Conservation (phyloP, 2,888 invertebrate genomes). For the Thymelicus sylvestris region DNA sequence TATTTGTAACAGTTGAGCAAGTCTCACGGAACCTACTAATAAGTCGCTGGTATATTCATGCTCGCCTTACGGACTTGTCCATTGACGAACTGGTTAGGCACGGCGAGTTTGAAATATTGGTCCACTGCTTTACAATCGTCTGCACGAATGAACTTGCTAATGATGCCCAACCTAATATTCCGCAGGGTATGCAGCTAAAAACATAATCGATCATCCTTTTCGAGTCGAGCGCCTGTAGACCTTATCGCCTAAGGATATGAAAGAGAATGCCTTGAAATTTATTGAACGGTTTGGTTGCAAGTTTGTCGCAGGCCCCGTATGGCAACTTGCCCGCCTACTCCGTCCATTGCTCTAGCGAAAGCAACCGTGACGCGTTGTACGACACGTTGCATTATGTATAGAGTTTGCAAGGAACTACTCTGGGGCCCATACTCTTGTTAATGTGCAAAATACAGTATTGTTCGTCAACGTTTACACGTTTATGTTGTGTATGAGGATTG, state of each 20-base stretch:
- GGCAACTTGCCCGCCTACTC: conserved; percentile 56
- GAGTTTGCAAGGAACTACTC: conserved; percentile 42
- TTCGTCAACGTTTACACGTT: conserved; percentile 2
- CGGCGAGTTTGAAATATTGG: conserved; percentile 45
- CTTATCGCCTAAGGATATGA: conserved; percentile 15
- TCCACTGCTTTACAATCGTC: conserved; percentile 51
- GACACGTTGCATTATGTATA: conserved; percentile 36
- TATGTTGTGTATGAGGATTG: background rate
- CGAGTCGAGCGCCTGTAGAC: conserved; percentile 9
- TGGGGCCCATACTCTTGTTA: conserved; percentile 36
- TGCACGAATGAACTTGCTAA: conserved; percentile 54
- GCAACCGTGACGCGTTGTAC: conserved; percentile 47
- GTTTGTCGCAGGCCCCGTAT: conserved; percentile 43
- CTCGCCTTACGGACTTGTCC: conserved; percentile 27
- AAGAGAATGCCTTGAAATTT: conserved; percentile 36
- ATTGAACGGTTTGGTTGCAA: conserved; percentile 19
- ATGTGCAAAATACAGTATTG: conserved; percentile 15
- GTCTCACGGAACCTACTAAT: conserved; percentile 32
- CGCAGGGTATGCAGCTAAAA: conserved; percentile 38
- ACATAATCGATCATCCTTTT: conserved; percentile 30
- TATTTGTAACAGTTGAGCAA: conserved; percentile 38
- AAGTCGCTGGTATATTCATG: conserved; percentile 35
- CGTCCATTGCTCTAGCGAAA: conserved; percentile 59
- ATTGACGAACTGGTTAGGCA: conserved; percentile 37
- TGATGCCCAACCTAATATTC: conserved; percentile 50